phyloP scores from a whole-genome alignment of 1,140 invertebrate genomes.

The Eueides isabella region DNA sequence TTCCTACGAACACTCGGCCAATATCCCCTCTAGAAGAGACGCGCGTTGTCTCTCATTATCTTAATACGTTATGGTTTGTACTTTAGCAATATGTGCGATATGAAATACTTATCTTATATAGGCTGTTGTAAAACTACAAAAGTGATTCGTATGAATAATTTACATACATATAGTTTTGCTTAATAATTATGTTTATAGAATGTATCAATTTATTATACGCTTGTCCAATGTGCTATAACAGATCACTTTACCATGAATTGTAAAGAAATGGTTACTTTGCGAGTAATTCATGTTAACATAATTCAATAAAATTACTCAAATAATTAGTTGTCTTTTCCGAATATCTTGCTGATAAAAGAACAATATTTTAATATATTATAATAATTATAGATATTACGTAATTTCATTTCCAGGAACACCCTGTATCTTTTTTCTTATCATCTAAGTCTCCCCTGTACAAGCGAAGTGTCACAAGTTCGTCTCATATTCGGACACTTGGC shows the following conservation, averaged over 20 bases:
- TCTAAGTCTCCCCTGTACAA: slow-evolving; percentile 51
- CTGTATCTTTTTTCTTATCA: slow-evolving; percentile 52
- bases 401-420: slow-evolving; percentile 18
- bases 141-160: background rate
- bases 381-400: too few species aligned
- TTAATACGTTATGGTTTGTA: slow-evolving; percentile 75
- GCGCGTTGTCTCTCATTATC: slow-evolving; percentile 77
- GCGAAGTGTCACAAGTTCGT: slow-evolving; percentile 57
- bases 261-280: too few species aligned
- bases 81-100: slow-evolving; percentile 68
- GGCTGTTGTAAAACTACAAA: slow-evolving; percentile 25
- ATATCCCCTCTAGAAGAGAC: slow-evolving; percentile 56
- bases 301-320: too few species aligned
- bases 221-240: too few species aligned
- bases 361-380: too few species aligned
- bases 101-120: slow-evolving; percentile 61
- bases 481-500: slow-evolving; percentile 54
- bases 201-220: too few species aligned
- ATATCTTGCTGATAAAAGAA: too few species aligned
- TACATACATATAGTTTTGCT: background rate
- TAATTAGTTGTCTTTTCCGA: too few species aligned
- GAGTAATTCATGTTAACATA: too few species aligned
- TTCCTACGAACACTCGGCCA: slow-evolving; percentile 58
- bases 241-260: too few species aligned
- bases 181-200: too few species aligned